Evolutionary conservation across 2,797 vertebrate genomes (phyloP).

Genomic region (Sarcoramphus papa): DNA sequence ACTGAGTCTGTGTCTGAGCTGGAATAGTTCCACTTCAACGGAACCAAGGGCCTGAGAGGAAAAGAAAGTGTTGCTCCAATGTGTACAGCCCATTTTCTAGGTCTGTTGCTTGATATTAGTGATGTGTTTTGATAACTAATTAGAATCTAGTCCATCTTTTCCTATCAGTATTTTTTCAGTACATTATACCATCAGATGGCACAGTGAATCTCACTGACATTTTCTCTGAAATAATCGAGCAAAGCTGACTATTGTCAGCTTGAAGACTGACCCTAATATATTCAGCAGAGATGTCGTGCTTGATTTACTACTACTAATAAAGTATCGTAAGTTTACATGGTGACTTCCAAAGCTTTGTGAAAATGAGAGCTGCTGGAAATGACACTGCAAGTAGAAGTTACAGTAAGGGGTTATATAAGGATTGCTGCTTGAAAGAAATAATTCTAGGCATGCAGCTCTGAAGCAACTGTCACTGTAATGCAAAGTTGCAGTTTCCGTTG

Average conservation of each 20-base stretch:
- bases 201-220: not conserved
- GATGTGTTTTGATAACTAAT: not conserved
- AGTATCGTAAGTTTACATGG: not conserved
- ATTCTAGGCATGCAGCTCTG: not conserved
- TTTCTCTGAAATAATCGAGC: not conserved
- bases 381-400: not conserved
- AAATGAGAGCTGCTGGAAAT: not conserved
- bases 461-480: not conserved
- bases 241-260: not conserved
- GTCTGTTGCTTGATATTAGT: not conserved
- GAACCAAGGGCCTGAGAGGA: fast-evolving
- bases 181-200: not conserved
- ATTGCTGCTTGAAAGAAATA: not conserved
- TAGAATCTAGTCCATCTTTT: not conserved
- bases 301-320: not conserved
- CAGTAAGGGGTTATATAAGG: not conserved
- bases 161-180: not conserved
- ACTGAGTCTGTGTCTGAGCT: not conserved
- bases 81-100: not conserved
- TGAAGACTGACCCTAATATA: not conserved
- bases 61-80: not conserved
- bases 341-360: not conserved
- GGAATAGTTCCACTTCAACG: not conserved
- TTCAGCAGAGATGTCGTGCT: not conserved
- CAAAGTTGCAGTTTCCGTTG: not conserved